Evolutionary conservation across 2,888 invertebrate species (phyloP).

Genomic region (Zhuqinia jingwanae): DNA sequence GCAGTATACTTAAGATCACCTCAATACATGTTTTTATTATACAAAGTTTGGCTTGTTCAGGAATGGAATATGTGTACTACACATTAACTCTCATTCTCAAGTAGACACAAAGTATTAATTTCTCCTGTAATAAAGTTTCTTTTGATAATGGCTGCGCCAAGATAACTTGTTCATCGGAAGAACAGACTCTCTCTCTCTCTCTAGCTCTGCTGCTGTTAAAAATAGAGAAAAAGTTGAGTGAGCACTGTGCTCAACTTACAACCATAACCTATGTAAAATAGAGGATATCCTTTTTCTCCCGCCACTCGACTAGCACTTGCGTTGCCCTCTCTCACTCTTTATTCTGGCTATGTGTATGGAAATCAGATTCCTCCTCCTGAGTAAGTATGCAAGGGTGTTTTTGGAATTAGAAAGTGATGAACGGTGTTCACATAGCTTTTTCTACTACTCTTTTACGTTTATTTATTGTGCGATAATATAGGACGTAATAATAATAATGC

Average conservation of each 20-base stretch:
- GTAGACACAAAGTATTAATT: conserved; percentile 21
- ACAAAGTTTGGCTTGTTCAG: neutral
- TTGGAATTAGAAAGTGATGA: neutral
- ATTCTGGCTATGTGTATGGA: neutral
- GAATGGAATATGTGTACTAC: neutral
- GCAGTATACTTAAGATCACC: neutral
- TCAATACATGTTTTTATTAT: neutral
- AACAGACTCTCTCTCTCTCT: neutral
- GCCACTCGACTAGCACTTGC: neutral
- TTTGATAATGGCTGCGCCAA: neutral
- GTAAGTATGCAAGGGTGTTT: neutral
- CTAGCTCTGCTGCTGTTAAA: no score
- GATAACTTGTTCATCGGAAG: conserved; percentile 30
- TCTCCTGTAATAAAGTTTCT: conserved; percentile 35
- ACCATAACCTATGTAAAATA: conserved; percentile 27
- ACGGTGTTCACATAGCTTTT: neutral
- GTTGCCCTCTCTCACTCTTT: neutral
- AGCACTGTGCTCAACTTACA: conserved; percentile 15
- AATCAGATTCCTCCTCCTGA: conserved; percentile 13
- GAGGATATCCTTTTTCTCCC: neutral
- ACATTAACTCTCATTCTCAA: neutral
- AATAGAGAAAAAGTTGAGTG: conserved; percentile 30
- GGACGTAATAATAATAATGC: no score
- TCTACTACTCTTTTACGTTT: no score
- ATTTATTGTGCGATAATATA: no score